Evolutionary conservation across 2,113 vertebrate genomes (phyloP), one percentile per base, ranked within the genome.

Genomic region (Rhinolophus sinicus): DNA sequence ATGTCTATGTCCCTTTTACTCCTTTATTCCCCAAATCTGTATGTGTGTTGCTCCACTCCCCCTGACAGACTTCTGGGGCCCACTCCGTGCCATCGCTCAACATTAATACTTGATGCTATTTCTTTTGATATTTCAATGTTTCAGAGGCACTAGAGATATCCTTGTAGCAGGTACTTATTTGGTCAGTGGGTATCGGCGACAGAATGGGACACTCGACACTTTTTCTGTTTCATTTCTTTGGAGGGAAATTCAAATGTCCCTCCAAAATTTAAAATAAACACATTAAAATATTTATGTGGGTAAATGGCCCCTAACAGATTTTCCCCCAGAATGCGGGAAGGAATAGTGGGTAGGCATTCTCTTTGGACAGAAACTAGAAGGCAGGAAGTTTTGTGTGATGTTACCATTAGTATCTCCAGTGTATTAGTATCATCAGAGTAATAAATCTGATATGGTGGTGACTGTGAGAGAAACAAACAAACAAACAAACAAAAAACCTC

Each of bases 351-450:
- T 38, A 54, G 88, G 30, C 14, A 1, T 65, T 73, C 33, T 62
- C 77, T 64, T 35, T 64, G 52, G 52, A 78, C 58, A 69, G 88
- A 90, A 96, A 76, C 44, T 62, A 40, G 69, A 65, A 95, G 87
- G 69, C 72, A 86, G 40, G 50, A 60, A 95, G 70, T 78, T 67
- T 78, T 96, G 75, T 80, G 38, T 35, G 86, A 83, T 94, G n/a
- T 96, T 92, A 86, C 97, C 95, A 89, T 97, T 97, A 81, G 87
- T 97, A 97, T 97, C 90, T 93, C 95, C 92, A 91, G 95, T 98
- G 97, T 97, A 92, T 98, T 98, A 96, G 98, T 98, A 97, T 95
- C 97, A 97, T 97, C 96, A 97, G 96, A 98, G 96, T 97, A 98
- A 98, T 98, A 98, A 98, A 98, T 96, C 92, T 52, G 94, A 93